Evolutionary conservation across 2,113 vertebrate species (phyloP).

Genomic region (Morone saxatilis): DNA sequence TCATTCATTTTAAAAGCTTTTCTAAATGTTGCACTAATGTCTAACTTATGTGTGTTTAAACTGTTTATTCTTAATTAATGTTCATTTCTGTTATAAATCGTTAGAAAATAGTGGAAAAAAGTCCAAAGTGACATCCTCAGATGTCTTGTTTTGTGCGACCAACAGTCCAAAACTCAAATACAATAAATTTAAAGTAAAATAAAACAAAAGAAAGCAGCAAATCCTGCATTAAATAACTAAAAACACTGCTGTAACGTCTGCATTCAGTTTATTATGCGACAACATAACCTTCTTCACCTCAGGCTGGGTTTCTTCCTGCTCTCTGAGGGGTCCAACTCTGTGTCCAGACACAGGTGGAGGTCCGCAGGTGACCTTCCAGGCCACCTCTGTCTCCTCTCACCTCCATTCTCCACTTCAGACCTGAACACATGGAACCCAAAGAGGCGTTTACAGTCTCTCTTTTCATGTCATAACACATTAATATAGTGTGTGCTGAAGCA

Average conservation of each 20-base stretch:
- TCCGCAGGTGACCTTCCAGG: conserved; percentile 48
- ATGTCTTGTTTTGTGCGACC: background rate
- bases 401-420: conserved; percentile 71
- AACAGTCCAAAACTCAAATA: background rate
- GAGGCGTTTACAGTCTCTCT: too few relatives aligned
- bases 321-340: conserved; percentile 57
- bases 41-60: too few relatives aligned
- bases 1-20: too few relatives aligned
- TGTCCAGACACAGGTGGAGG: conserved; percentile 58
- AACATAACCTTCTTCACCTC: conserved; percentile 50
- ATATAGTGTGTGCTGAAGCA: background rate
- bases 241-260: too few relatives aligned
- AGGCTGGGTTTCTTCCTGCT: conserved; percentile 62
- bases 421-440: conserved; percentile 40
- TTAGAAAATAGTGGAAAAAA: background rate
- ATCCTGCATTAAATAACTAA: background rate
- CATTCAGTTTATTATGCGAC: too few relatives aligned
- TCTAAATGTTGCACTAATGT: too few relatives aligned
- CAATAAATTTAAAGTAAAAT: background rate
- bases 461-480: background rate
- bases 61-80: too few relatives aligned
- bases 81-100: too few relatives aligned
- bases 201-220: background rate
- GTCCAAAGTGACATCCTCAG: background rate
- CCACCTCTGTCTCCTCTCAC: conserved; percentile 57